Base-by-base conservation (phyloP, 2,113 vertebrate species). In the Urocynchramus pylzowi region DNA sequence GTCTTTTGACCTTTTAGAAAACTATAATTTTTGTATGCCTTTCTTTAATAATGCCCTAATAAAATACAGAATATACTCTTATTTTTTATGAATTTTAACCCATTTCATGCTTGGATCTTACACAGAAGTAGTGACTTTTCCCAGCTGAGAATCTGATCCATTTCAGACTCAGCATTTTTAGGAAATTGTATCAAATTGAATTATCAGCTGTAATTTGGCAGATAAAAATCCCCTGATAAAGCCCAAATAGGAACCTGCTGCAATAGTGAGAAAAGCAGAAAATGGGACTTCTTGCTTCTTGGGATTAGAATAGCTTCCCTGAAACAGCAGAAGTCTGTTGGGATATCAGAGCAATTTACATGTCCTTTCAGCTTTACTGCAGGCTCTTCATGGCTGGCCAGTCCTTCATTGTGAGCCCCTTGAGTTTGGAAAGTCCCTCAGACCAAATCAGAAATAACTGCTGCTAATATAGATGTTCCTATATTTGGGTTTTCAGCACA, bases 381-480 rank as follows among this genome's bases (percentile, higher is more conserved):
- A 42, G 96, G 90, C 88, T 94, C 90, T 97, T 96, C 90, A 88
- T 96, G 95, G 93, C 95, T 97, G 96, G 79, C 90, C 96, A 89
- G 93, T 94, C 88, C 90, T 94, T 92, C 88, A 90, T 92, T 88
- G 92, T 93, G 85, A 94, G 86, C 91, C 94, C 91, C 89, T 91
- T 93, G 95, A 95, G 95, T 96, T 63, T 95, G 93, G 95, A 94
- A 95, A 92, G 96, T 87, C 88, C 92, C 95, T 93, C 84, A 93
- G 85, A 96, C 96, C 83, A 94, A 94, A 96, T 96, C 96, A 94
- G 96, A 95, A 96, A 96, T 96, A 96, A 96, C 90, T 95, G 88
- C 88, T 18, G 47, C 80, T 95, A 93, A 95, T 96, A 95, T 84
- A 95, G 83, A 90, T 86, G 93, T 96, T 96, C 95, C 93, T 97